Percentiles rank a stretch among this genome's conserved stretches.
Conservation (phyloP, 2,888 invertebrate genomes). For the Cheiracanthium punctorium region DNA sequence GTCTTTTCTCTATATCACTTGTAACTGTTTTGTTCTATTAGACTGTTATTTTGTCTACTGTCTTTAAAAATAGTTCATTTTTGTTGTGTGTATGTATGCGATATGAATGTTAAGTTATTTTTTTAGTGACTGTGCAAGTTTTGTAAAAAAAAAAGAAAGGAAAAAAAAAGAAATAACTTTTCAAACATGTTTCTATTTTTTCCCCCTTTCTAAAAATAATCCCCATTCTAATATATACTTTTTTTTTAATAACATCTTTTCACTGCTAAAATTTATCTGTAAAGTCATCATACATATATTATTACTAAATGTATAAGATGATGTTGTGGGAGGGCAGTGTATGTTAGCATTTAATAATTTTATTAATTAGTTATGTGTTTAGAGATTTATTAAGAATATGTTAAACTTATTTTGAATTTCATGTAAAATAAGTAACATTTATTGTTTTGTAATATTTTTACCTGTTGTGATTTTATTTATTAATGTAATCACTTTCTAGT, state of each 20-base stretch:
- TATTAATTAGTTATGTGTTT: too few relatives aligned
- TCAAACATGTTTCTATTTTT: background rate
- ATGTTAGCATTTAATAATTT: background rate
- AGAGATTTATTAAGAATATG: too few relatives aligned
- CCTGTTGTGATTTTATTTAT: too few relatives aligned
- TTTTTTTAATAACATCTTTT: background rate
- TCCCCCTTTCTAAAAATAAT: background rate
- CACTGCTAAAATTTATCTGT: background rate
- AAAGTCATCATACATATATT: too few relatives aligned
- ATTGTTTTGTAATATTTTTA: too few relatives aligned
- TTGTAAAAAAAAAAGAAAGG: background rate
- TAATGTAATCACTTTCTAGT: too few relatives aligned
- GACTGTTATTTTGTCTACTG: conserved; percentile 11
- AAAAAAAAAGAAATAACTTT: background rate
- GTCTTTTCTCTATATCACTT: conserved; percentile 18
- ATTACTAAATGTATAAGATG: background rate
- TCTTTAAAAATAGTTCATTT: background rate
- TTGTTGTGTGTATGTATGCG: background rate
- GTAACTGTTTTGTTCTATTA: background rate
- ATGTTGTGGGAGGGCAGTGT: background rate
- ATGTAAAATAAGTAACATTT: too few relatives aligned
- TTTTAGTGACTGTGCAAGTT: background rate
- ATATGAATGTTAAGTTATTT: background rate
- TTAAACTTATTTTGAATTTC: too few relatives aligned
- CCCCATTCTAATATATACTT: background rate